A percentile compares a stretch with the other conserved stretches of the same genome.
Evolutionary conservation across 2,888 invertebrate genomes (phyloP).

Genomic region (Harpagoxenus sublaevis): DNA sequence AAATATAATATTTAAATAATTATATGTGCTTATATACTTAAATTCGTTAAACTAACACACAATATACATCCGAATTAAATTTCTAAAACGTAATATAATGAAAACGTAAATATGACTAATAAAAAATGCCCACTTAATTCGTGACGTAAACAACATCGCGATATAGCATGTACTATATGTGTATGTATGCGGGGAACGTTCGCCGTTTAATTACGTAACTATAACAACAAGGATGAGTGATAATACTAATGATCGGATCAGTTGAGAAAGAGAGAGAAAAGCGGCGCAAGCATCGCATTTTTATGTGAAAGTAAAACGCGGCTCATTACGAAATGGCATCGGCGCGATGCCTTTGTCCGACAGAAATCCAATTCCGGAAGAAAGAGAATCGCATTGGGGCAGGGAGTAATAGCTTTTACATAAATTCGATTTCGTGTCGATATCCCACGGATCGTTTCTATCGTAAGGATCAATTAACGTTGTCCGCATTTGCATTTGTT

Average conservation of each 20-base stretch:
- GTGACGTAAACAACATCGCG: background rate
- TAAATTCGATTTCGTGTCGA: conserved; percentile 1
- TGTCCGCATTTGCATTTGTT: background rate
- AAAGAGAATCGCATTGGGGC: background rate
- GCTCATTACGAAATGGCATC: conserved; percentile 40
- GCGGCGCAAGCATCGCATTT: conserved; percentile 6
- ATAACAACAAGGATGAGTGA: conserved; percentile 40
- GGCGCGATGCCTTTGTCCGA: background rate
- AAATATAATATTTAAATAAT: background rate
- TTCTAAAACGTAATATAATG: background rate
- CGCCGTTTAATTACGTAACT: conserved; percentile 2
- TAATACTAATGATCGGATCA: conserved; percentile 29
- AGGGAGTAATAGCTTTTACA: background rate
- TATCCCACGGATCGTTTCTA: background rate
- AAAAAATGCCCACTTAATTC: background rate
- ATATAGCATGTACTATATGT: background rate
- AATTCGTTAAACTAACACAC: background rate
- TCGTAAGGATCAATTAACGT: background rate
- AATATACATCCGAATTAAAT: background rate
- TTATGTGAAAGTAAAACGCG: conserved; percentile 42
- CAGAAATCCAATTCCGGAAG: conserved; percentile 35
- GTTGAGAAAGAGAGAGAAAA: conserved; percentile 8
- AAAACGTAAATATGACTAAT: background rate
- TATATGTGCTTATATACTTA: background rate
- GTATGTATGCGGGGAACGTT: background rate